phyloP scores from a whole-genome alignment of 2,888 invertebrate genomes.

The Cecidostiba fungosa region DNA sequence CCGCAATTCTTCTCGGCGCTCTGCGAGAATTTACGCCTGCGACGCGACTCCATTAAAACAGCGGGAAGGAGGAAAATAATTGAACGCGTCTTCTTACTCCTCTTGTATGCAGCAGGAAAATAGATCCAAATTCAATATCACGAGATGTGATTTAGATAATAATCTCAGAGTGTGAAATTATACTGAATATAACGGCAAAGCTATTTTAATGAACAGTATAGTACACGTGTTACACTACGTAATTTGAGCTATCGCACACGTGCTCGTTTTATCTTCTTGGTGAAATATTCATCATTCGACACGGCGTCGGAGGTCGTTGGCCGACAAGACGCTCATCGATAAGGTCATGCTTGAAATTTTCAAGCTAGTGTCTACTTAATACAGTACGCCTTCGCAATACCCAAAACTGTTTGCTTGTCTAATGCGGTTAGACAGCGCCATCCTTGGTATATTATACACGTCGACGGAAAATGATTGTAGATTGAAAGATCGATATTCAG shows the following conservation, averaged over 20 bases:
- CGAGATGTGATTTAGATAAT: neutral
- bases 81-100: neutral
- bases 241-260: too few species aligned
- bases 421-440: too few species aligned
- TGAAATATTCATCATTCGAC: constrained; percentile 37
- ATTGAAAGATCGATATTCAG: constrained; percentile 31
- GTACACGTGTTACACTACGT: too few species aligned
- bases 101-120: neutral
- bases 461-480: neutral
- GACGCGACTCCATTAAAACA: constrained; percentile 4
- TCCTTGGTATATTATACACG: neutral
- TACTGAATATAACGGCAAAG: neutral
- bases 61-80: neutral
- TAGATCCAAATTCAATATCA: neutral
- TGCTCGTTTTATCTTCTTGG: constrained; percentile 37
- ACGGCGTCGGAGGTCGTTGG: constrained; percentile 44
- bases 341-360: constrained; percentile 44
- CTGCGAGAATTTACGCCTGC: constrained; percentile 20
- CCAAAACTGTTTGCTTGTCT: too few species aligned
- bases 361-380: neutral
- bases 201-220: too few species aligned
- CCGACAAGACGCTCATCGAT: constrained; percentile 46
- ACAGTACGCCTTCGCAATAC: neutral
- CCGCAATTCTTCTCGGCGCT: neutral
- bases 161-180: neutral